These are phyloP conservation scores for Leucosticte australis DNA, from an alignment of 2,113 vertebrate genomes.

Conservation along the genomic window DNA sequence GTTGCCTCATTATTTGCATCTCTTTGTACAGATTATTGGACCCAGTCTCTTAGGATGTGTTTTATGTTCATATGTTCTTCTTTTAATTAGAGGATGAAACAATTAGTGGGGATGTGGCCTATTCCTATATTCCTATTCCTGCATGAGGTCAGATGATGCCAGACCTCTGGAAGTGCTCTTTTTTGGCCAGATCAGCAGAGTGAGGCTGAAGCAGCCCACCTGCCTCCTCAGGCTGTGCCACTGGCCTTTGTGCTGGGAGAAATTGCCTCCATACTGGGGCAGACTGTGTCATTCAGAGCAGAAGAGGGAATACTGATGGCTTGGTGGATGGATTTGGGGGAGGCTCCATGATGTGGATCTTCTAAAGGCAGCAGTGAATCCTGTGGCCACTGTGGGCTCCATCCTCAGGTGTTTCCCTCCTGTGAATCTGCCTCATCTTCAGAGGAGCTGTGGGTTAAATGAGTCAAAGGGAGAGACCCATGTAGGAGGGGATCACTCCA, in stretches of 20 bases:
- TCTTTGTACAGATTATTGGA: background rate
- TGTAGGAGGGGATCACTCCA: background rate
- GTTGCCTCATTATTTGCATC: background rate
- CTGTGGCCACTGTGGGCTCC: background rate
- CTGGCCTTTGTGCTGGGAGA: background rate
- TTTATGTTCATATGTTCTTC: background rate
- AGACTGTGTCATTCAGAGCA: background rate
- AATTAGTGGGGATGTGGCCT: background rate
- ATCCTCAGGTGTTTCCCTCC: background rate
- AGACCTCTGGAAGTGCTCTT: background rate
- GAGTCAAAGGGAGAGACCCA: background rate
- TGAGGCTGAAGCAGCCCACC: background rate
- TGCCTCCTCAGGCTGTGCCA: background rate
- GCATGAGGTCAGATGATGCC: background rate
- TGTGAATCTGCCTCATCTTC: background rate
- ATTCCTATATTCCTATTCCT: background rate
- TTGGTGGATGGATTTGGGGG: background rate
- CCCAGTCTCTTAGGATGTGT: accelerated
- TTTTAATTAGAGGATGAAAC: background rate
- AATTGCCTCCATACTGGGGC: background rate
- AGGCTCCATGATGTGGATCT: background rate
- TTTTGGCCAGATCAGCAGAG: background rate
- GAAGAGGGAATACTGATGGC: background rate
- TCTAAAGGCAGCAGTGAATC: background rate
- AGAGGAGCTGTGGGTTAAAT: background rate